These are phyloP conservation scores for Frankliniella intonsa DNA, from an alignment of 2,888 invertebrate genomes.

Conservation along the genomic window DNA sequence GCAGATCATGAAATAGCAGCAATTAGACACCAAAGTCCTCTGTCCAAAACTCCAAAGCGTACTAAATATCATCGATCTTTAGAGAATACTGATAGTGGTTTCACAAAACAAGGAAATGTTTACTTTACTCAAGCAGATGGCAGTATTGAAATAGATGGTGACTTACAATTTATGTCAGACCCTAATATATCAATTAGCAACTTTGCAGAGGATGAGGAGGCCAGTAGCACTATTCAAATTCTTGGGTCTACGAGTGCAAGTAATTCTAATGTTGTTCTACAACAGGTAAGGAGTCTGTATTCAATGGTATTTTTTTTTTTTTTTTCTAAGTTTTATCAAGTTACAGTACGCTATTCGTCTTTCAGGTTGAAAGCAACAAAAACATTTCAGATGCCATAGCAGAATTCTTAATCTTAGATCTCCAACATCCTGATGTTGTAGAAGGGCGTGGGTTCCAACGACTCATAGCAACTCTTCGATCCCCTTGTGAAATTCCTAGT, in stretches of 20 bases:
- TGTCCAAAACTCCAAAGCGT: neutral
- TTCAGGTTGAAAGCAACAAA: conserved; percentile 43
- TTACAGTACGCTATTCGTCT: neutral
- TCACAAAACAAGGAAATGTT: conserved; percentile 41
- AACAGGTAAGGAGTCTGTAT: neutral
- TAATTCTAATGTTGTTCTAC: neutral
- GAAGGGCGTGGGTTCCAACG: conserved; percentile 50
- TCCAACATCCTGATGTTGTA: conserved; percentile 49
- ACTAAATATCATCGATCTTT: neutral
- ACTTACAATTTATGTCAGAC: conserved; percentile 48
- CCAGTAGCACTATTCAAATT: conserved; percentile 4
- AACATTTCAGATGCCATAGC: conserved; percentile 48
- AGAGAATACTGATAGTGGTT: conserved; percentile 28
- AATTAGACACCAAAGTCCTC: neutral
- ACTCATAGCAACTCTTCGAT: conserved; percentile 47
- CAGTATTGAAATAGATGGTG: conserved; percentile 47
- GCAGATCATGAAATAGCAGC: neutral
- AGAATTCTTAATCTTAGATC: conserved; percentile 49
- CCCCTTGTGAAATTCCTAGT: conserved; percentile 50
- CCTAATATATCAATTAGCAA: conserved; percentile 42
- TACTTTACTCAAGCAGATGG: conserved; percentile 47
- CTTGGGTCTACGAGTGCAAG: neutral
- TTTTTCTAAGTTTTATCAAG: neutral
- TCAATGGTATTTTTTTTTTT: neutral
- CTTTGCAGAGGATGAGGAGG: neutral